Conservation (phyloP, 2,888 invertebrate genomes). For the Leptarthrus brevirostris region DNA sequence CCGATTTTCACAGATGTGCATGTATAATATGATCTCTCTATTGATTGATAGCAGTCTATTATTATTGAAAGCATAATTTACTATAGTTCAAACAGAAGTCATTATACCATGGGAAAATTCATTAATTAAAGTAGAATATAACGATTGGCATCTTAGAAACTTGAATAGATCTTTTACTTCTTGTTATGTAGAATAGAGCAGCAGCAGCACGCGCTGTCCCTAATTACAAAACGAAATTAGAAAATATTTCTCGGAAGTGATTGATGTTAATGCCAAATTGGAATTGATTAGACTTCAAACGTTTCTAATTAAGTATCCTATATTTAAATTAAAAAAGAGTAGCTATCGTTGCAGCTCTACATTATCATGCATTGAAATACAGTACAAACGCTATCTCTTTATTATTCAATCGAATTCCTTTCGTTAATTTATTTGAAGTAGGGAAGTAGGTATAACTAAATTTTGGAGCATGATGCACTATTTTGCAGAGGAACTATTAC, state of each 20-base stretch:
- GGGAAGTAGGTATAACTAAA: no score
- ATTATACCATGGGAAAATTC: not conserved
- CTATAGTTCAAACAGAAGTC: not conserved
- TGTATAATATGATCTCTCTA: no score
- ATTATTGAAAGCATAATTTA: not conserved
- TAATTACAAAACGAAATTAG: not conserved
- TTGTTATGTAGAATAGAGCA: not conserved
- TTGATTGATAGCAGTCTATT: not conserved
- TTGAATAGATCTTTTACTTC: not conserved
- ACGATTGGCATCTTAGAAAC: not conserved
- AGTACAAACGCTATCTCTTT: no score
- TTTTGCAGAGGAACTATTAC: no score
- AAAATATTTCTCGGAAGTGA: not conserved
- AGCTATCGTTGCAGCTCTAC: no score
- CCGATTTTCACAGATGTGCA: not conserved
- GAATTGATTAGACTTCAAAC: no score
- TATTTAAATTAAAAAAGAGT: no score
- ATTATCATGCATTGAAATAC: no score
- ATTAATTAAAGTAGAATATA: not conserved
- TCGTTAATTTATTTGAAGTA: no score
- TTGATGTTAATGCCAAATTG: not conserved
- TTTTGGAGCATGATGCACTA: no score
- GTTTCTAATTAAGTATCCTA: no score
- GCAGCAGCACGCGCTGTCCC: not conserved
- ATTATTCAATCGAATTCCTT: no score